Evolutionary conservation across 2,888 invertebrate species (phyloP), one percentile per base, ranked within the genome.

Genomic region (Drosophila algonquin): DNA sequence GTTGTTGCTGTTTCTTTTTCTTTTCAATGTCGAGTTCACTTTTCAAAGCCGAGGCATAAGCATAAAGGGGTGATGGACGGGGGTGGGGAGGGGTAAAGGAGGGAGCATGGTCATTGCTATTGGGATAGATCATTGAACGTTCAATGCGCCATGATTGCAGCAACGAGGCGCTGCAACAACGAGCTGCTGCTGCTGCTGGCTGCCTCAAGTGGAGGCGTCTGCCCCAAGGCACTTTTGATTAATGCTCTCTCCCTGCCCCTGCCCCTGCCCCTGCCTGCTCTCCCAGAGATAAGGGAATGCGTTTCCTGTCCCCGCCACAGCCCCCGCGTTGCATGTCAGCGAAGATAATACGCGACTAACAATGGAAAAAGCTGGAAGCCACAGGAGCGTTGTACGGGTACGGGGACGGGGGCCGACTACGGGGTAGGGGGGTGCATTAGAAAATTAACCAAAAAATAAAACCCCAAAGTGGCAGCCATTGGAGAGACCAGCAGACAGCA

Each of bases 11-110:
- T 55, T 47, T 63, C 73, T 76, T 60, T 69, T 73, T 64, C 73
- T 82, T 80, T 82, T 86, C 85, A 86, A 86, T 86, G 85, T 86
- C 85, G 85, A 86, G 86, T 81, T 86, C 85, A 80, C 88, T 86
- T 86, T 86, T 86, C 70, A 86, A 81, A 83, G 70, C 83, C 69
- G 40, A 6, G 2, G 40, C 40, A 14, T n/a, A 40, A 40, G 40
- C 14, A 40, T 40, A 40, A 24, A 10, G 3, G 10, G 32, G 27
- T 0, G 7, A 1, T 7, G 27, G 8, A 6, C 7, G 40, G 14
- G 6, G 40, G 40, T 5, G 35, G 5, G 35, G 14, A 24, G 14
- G 2, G 40, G 40, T 0, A 7, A 2, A 7, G 14, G 14, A 6
- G 14, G 14, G 79, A 60, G 73, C 77, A 79, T 76, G 71, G 69